These are phyloP conservation scores for Gracilinanus agilis DNA, from an alignment of 2,113 vertebrate genomes.

Conservation along the genomic window DNA sequence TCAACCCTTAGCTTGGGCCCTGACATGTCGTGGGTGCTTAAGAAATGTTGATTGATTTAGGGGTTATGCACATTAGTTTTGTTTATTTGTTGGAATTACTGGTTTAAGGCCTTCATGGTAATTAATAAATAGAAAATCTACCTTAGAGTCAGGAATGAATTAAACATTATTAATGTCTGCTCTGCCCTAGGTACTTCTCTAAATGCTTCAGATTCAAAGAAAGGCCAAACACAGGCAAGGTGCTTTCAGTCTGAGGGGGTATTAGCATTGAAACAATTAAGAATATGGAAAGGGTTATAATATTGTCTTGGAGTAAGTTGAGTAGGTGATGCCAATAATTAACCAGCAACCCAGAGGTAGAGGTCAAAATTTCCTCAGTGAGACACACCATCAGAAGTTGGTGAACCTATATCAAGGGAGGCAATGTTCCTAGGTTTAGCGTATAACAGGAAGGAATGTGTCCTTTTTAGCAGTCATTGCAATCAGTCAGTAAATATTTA, in stretches of 20 bases:
- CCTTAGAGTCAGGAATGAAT: background rate
- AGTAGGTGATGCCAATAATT: background rate
- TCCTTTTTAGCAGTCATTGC: background rate
- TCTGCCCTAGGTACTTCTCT: background rate
- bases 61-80: background rate
- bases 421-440: background rate
- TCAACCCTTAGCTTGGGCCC: background rate
- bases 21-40: background rate
- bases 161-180: background rate
- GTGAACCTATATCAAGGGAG: background rate
- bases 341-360: background rate
- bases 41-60: background rate
- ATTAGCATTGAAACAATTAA: background rate
- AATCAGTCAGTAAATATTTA: background rate
- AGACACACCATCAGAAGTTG: background rate
- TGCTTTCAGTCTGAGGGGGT: background rate
- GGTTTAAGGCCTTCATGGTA: background rate
- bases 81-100: background rate
- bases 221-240: background rate
- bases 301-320: background rate
- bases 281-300: background rate
- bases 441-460: background rate
- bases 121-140: background rate
- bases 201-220: background rate
- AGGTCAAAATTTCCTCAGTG: background rate